These are phyloP conservation scores for Fringilla coelebs DNA, from an alignment of 2,797 vertebrate species.

Conservation along the genomic window DNA sequence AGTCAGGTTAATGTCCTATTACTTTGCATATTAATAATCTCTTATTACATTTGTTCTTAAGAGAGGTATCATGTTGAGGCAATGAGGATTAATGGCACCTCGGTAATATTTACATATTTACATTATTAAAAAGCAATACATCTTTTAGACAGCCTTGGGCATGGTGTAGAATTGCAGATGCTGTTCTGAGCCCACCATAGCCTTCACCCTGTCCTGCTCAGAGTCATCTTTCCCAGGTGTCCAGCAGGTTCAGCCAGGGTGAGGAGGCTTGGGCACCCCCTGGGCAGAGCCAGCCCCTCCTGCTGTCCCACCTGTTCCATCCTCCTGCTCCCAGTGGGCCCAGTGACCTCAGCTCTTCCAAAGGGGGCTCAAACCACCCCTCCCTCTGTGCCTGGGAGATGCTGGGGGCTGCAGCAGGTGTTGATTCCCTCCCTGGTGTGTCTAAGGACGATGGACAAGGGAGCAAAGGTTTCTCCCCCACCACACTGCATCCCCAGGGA, in stretches of 20 bases:
- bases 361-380: background rate
- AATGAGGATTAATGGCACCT: slow-evolving; percentile 65
- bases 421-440: background rate
- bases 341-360: background rate
- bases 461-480: background rate
- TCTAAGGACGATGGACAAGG: accelerated
- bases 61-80: slow-evolving; percentile 54
- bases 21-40: slow-evolving; percentile 65
- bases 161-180: slow-evolving; percentile 51
- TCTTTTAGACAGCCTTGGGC: slow-evolving; percentile 34
- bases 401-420: accelerated
- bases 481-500: background rate
- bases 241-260: background rate
- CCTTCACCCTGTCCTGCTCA: background rate
- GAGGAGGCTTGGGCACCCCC: background rate
- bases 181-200: background rate
- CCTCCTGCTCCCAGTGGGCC: background rate
- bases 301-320: background rate
- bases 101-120: slow-evolving; percentile 69
- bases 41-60: slow-evolving; percentile 63
- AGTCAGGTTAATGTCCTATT: slow-evolving; percentile 27
- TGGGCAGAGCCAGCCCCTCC: background rate
- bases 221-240: background rate
- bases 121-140: slow-evolving; percentile 62
- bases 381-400: accelerated